Conservation (phyloP, 2,888 invertebrate genomes). For the Leptinotarsa tumamoca region DNA sequence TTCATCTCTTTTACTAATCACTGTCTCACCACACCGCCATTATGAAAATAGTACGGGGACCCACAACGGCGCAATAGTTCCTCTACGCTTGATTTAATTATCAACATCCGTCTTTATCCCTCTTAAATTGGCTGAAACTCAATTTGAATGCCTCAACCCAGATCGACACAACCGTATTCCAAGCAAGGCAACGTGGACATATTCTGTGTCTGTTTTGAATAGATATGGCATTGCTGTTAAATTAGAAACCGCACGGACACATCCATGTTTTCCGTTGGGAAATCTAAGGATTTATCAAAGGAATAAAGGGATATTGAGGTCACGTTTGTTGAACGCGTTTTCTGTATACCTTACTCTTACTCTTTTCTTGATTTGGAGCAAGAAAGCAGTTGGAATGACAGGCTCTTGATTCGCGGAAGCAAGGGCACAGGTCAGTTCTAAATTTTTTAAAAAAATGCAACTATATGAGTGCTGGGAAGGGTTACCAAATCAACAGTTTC, state of each 20-base stretch:
- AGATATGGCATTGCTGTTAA: background rate
- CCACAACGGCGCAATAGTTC: conserved; percentile 28
- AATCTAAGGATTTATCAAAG: background rate
- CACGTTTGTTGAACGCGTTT: too few relatives aligned
- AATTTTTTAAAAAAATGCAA: too few relatives aligned
- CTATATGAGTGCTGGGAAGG: too few relatives aligned
- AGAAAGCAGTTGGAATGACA: too few relatives aligned
- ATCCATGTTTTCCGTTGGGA: background rate
- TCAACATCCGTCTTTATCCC: conserved; percentile 40
- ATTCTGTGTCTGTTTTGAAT: background rate
- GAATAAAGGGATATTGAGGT: too few relatives aligned
- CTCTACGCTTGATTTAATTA: conserved; percentile 35
- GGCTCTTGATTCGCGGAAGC: too few relatives aligned
- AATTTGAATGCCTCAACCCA: background rate
- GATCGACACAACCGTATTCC: conserved; percentile 8
- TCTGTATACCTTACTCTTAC: too few relatives aligned
- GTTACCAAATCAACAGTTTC: too few relatives aligned
- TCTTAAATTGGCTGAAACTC: conserved; percentile 33
- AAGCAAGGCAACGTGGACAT: conserved; percentile 8
- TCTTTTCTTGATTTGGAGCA: too few relatives aligned
- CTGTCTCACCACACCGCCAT: conserved; percentile 6
- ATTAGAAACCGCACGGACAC: background rate
- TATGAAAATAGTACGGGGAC: conserved; percentile 6
- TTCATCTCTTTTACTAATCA: conserved; percentile 11
- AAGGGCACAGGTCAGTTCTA: too few relatives aligned